Evolutionary conservation across 1,140 invertebrate species (phyloP), one percentile per base, ranked within the genome.

Genomic region (Sycobia sp.): DNA sequence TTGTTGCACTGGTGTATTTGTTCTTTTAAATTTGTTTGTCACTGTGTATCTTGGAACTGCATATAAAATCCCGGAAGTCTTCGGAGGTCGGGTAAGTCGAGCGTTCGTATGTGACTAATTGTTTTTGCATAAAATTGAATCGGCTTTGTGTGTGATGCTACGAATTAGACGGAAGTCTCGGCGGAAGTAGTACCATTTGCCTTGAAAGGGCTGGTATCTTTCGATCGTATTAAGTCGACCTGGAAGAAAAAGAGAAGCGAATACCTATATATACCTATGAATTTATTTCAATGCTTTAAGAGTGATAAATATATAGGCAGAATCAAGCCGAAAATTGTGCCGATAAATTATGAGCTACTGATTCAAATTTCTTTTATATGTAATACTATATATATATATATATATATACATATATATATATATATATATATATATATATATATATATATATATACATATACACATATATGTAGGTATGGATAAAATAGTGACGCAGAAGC

Each of bases 201-300:
- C 68, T 79, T 78, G 62, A 72, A 70, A 59, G 73, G 71, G 68
- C 70, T 72, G 64, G 75, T 71, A 66, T 79, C 75, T 73, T 78
- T 79, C 59, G 77, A 78, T 69, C 77, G 71, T 57, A 79, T 79
- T 59, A 78, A 68, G 61, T 79, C 77, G 62, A 80, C 73, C 77
- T 79, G 72, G 51, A 75, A 76, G 25, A 69, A 70, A 69, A 61
- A 71, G 34, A 44, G 39, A 54, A 44, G 36, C 54, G 62, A 36
- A 57, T 36, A 51, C 53, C 61, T 32, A 57, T 63, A n/a, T n/a
- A 36, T 57, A 57, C 61, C 53, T 57, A 25, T 57, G 25, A 34
- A 10, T 34, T 27, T 27, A 23, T 29, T 38, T 20, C 9, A 22
- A 36, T 55, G 2, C 14, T 53, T 14, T 47, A 38, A 4, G 8